A percentile compares a stretch with the other conserved stretches of the same genome.
Conservation (phyloP, 2,113 vertebrate genomes). For the Callaeas wilsoni region DNA sequence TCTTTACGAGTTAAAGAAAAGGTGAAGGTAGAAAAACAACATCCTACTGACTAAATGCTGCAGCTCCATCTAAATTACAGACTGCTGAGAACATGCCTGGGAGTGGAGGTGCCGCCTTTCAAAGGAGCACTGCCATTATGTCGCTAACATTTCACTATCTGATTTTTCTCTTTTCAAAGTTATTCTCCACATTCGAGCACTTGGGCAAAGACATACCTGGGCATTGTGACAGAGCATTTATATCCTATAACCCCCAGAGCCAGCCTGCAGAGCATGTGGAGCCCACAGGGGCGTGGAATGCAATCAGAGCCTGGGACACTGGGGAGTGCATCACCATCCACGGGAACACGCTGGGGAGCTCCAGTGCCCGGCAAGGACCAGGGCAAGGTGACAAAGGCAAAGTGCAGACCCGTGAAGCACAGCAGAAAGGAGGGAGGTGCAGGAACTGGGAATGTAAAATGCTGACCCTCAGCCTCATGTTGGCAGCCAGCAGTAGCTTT, state of each 20-base stretch:
- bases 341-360: fast-evolving
- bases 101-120: not conserved
- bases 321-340: not conserved
- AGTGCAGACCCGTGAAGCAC: not conserved
- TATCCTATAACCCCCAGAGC: not conserved
- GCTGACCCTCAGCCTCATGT: not conserved
- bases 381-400: not conserved
- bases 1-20: conserved; percentile 26
- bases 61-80: conserved; percentile 42
- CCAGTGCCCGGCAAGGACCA: not conserved
- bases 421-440: not conserved
- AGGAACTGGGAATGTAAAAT: not conserved
- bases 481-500: not conserved
- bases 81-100: not conserved
- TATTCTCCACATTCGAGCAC: not conserved
- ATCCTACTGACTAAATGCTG: not conserved
- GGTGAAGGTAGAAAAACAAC: conserved; percentile 35
- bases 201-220: not conserved
- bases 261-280: not conserved
- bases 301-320: not conserved
- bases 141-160: not conserved
- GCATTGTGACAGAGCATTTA: not conserved
- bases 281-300: not conserved
- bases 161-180: not conserved
- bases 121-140: not conserved